Conservation (phyloP, 2,797 vertebrate genomes). For the Neosilurus hyrtlii region DNA sequence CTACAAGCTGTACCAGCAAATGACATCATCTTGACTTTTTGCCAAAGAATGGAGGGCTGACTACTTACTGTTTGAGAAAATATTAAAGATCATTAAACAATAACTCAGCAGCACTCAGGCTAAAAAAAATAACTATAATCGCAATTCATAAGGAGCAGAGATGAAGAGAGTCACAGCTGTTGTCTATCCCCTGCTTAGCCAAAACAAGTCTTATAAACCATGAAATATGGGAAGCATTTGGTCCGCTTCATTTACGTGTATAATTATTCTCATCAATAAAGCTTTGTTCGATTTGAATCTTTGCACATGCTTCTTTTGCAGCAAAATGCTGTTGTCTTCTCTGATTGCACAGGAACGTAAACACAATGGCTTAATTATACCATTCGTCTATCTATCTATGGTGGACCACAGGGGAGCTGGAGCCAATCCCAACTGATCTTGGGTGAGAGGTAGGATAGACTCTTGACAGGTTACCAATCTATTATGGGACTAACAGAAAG, state of each 20-base stretch:
- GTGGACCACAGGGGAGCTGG: too few relatives aligned
- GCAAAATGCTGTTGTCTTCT: neutral
- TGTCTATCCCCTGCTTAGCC: neutral
- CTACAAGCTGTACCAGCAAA: constrained; percentile 21
- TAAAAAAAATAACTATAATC: neutral
- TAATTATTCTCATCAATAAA: constrained; percentile 48
- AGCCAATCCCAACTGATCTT: too few relatives aligned
- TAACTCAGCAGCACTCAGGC: constrained; percentile 9
- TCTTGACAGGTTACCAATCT: too few relatives aligned
- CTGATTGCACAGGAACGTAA: constrained; percentile 26
- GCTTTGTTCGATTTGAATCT: constrained; percentile 13
- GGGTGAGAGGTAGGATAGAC: too few relatives aligned
- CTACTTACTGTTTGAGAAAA: constrained; percentile 15
- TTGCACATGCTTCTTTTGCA: constrained; percentile 1
- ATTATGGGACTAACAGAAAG: too few relatives aligned
- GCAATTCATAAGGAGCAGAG: neutral
- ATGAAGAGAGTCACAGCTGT: neutral
- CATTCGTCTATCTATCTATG: too few relatives aligned
- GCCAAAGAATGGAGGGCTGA: constrained; percentile 36
- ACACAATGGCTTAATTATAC: neutral
- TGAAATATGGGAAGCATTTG: constrained; percentile 31
- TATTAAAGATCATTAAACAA: constrained; percentile 6
- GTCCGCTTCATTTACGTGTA: constrained; percentile 39
- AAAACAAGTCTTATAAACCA: constrained; percentile 16
- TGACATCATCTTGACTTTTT: constrained; percentile 38